Base-by-base conservation (phyloP, 2,888 invertebrate genomes). In the Parasteatoda lunata region DNA sequence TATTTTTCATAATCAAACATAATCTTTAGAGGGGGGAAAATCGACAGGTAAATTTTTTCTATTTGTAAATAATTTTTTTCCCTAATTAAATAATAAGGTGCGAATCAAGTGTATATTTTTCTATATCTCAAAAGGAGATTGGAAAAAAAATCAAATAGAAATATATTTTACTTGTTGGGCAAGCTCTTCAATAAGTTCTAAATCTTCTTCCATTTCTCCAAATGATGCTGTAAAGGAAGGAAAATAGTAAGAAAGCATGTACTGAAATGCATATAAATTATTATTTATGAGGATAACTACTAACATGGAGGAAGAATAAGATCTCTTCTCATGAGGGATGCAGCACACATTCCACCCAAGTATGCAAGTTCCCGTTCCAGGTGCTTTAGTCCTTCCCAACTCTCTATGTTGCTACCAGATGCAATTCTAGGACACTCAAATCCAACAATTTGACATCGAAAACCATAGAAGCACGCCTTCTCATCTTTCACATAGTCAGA, bases 401-500 rank as follows among this genome's bases (percentile, higher is more conserved):
- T 83, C 65, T 80, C 81, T 52, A 86, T 81, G 48, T 78, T 79
- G 70, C 88, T 80, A 48, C 78, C 73, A 72, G 15, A 48, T 8
- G 77, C 8, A 9, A 88, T 83, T 15, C 86, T 70, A 72, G 84
- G 89, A 49, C 88, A 86, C 70, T 89, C 89, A 83, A 89, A 89
- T 48, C 90, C 90, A 47, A 90, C 87, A 5, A 90, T 88, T 75
- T 90, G 89, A 70, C 89, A 89, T 6, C 96, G 93, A 95, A 98
- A 90, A 94, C 96, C 95, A 91, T 94, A 97, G 88, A 95, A 95
- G 91, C 94, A 94, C 0, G 95, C 95, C 90, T 96, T 95, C 89
- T 97, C 97, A 92, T 97, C 97, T 91, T 96, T 97, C 88, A 97
- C 94, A 92, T 98, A 98, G 92, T 98, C 96, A 0, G 98, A 96